phyloP scores from a whole-genome alignment of 2,888 invertebrate genomes.

The Thecocarcelia acutangulata region DNA sequence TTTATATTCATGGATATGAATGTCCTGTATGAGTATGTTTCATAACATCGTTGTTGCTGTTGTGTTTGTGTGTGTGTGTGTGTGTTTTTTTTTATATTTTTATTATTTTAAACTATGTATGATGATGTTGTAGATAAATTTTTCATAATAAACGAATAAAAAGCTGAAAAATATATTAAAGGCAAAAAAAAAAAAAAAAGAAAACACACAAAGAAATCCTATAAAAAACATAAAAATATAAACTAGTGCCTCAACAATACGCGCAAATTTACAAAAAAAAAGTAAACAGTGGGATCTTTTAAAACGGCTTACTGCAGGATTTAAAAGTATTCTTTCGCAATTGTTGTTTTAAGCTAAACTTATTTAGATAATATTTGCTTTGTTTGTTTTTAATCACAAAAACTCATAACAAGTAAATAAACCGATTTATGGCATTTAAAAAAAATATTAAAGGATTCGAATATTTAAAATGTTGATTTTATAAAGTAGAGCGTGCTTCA shows the following conservation, averaged over 20 bases:
- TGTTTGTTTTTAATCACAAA: neutral
- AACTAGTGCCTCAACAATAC: slow-evolving; percentile 32
- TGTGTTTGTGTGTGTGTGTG: slow-evolving; percentile 4
- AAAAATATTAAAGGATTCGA: neutral
- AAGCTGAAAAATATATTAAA: slow-evolving; percentile 15
- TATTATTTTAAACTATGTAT: slow-evolving; percentile 47
- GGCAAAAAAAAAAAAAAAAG: slow-evolving; percentile 27
- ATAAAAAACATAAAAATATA: slow-evolving; percentile 57
- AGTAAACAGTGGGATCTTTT: slow-evolving; percentile 44
- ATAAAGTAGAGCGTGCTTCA: too few relatives aligned
- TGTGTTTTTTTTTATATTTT: slow-evolving; percentile 15
- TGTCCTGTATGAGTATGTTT: slow-evolving; percentile 30
- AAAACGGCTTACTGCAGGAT: slow-evolving; percentile 4
- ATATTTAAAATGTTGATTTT: neutral
- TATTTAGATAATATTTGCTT: neutral
- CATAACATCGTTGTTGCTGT: slow-evolving; percentile 10
- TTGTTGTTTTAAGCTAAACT: neutral
- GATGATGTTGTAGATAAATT: slow-evolving; percentile 67
- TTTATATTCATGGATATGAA: slow-evolving; percentile 28
- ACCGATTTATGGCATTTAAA: neutral
- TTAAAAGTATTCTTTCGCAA: neutral
- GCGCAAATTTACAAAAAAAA: slow-evolving; percentile 17
- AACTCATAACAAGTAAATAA: neutral
- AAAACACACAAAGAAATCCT: slow-evolving; percentile 44
- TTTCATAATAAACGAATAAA: slow-evolving; percentile 29